phyloP scores from a whole-genome alignment of 2,113 vertebrate genomes.

The Nasalis larvatus region DNA sequence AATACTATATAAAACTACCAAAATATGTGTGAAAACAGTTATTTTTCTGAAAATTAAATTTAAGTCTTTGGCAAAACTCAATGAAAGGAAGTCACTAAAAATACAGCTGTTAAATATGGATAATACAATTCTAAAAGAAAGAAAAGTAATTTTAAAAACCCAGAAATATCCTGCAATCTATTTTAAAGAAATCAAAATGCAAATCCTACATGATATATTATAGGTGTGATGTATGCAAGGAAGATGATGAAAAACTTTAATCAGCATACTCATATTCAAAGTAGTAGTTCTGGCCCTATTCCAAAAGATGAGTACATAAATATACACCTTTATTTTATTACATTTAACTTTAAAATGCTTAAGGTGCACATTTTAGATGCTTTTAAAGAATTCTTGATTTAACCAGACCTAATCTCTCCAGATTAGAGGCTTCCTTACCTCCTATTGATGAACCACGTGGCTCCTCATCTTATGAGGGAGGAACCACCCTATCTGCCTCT shows the following conservation, averaged over 20 bases:
- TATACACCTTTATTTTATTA: neutral
- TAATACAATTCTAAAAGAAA: neutral
- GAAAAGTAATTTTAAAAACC: neutral
- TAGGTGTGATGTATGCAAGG: neutral
- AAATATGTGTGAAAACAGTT: neutral
- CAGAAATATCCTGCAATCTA: neutral
- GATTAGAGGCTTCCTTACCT: neutral
- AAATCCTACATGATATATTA: neutral
- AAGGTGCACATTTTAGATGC: neutral
- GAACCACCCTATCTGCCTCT: neutral
- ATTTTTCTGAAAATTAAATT: neutral
- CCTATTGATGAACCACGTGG: neutral
- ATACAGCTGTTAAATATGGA: neutral
- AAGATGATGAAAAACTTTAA: neutral
- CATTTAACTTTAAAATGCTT: constrained; percentile 12
- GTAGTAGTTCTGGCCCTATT: neutral
- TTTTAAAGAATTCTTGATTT: neutral
- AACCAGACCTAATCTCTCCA: neutral
- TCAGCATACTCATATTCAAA: neutral
- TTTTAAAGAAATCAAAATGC: neutral
- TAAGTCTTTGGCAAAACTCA: neutral
- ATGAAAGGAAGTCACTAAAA: neutral
- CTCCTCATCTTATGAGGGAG: neutral
- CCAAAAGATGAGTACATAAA: neutral
- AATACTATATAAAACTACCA: neutral